Evolutionary conservation across 2,797 vertebrate genomes (phyloP).

Genomic region (Siniperca undulata): DNA sequence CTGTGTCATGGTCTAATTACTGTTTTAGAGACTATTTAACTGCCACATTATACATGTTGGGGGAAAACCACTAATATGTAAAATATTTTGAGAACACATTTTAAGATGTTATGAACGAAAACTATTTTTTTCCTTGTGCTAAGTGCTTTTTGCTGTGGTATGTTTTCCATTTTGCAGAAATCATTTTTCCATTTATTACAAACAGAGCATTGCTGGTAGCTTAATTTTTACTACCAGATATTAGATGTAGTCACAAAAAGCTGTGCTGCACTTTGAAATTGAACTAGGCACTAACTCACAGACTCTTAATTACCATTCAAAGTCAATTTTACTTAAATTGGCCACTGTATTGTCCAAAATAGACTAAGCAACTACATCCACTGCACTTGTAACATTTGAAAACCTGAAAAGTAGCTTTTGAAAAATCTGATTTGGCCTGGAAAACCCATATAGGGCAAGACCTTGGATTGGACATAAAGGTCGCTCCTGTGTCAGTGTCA

Average conservation of each 20-base stretch:
- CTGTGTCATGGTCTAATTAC: not conserved
- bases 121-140: not conserved
- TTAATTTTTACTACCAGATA: slow-evolving; percentile 1
- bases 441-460: slow-evolving; percentile 18
- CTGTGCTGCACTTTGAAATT: not conserved
- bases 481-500: not conserved
- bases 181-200: slow-evolving; percentile 5
- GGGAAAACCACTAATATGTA: too few species aligned
- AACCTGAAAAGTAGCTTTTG: not conserved
- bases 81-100: too few species aligned
- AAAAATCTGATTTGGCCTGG: not conserved
- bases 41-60: too few species aligned
- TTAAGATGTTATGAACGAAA: not conserved
- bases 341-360: not conserved
- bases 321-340: not conserved
- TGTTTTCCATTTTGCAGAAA: slow-evolving; percentile 1
- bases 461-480: not conserved
- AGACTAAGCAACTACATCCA: not conserved
- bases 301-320: not conserved
- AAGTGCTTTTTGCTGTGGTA: not conserved
- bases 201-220: not conserved
- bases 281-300: not conserved
- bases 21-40: slow-evolving; percentile 5
- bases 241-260: not conserved
- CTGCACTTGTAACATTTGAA: not conserved